A percentile compares a stretch with the other conserved stretches of the same genome.
phyloP scores from a whole-genome alignment of 1,140 invertebrate genomes.

The Drosophila erecta region DNA sequence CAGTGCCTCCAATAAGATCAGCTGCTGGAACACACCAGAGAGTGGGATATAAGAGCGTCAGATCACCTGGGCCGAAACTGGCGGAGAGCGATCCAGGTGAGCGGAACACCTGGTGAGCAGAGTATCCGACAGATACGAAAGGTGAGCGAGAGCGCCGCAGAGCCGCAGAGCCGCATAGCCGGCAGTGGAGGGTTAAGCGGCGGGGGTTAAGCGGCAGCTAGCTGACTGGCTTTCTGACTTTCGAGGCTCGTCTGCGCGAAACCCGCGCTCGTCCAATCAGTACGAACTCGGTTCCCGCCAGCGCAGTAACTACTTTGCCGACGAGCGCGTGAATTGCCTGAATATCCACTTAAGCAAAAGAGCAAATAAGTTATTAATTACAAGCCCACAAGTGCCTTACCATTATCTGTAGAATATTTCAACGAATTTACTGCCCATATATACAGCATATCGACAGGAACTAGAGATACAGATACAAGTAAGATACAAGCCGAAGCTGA shows the following conservation, averaged over 20 bases:
- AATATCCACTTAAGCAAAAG: not conserved
- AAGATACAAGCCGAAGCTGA: slow-evolving; percentile 21
- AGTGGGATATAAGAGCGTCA: slow-evolving; percentile 38
- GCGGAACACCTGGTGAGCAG: slow-evolving; percentile 26
- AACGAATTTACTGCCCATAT: slow-evolving; percentile 26
- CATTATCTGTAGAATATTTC: slow-evolving; percentile 15
- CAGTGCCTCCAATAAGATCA: slow-evolving; percentile 65
- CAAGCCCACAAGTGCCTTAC: slow-evolving; percentile 25
- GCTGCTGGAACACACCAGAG: slow-evolving; percentile 49
- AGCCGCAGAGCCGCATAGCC: not conserved
- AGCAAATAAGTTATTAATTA: not conserved
- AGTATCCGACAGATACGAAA: slow-evolving; percentile 7
- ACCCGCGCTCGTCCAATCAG: slow-evolving; percentile 83
- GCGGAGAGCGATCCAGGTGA: slow-evolving; percentile 5
- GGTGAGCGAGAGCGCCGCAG: slow-evolving; percentile 18
- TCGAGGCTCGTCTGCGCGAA: slow-evolving; percentile 81
- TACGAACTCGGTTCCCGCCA: slow-evolving; percentile 83
- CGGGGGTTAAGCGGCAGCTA: slow-evolving; percentile 31
- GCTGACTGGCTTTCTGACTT: slow-evolving; percentile 65
- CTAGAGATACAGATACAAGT: slow-evolving; percentile 29
- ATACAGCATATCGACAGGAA: slow-evolving; percentile 2
- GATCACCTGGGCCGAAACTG: slow-evolving; percentile 13
- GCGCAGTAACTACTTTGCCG: slow-evolving; percentile 74
- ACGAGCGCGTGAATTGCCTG: slow-evolving; percentile 50
- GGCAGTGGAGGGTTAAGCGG: slow-evolving; percentile 40